Percentiles rank a stretch among this genome's conserved stretches.
These are phyloP conservation scores for Electrophaes corylata DNA, from an alignment of 2,888 invertebrate genomes.

Conservation along the genomic window DNA sequence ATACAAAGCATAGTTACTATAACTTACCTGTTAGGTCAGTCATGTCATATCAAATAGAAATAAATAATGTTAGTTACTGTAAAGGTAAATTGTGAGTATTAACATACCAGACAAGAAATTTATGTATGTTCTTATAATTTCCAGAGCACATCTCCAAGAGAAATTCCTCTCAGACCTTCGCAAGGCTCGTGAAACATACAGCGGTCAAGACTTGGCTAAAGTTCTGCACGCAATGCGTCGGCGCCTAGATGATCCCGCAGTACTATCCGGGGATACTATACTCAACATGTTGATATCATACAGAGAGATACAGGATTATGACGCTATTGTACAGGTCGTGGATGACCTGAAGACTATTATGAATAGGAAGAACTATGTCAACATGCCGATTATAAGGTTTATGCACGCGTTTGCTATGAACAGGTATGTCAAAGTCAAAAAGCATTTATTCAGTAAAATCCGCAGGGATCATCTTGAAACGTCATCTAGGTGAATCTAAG, in stretches of 20 bases:
- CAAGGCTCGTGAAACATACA: conserved; percentile 94
- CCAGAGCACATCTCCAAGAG: conserved; percentile 98
- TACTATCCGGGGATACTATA: conserved; percentile 97
- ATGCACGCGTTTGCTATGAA: conserved; percentile 99
- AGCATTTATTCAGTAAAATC: no score
- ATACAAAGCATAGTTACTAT: no score
- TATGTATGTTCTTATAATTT: no score
- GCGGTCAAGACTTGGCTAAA: conserved; percentile 91
- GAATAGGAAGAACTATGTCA: conserved; percentile 93
- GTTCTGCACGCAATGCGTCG: conserved; percentile 95
- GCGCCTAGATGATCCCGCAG: conserved; percentile 97
- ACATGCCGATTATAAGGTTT: conserved; percentile 95
- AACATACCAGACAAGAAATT: no score
- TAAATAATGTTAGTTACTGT: no score
- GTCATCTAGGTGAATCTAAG: no score
- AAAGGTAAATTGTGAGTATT: no score
- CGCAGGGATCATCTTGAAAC: no score
- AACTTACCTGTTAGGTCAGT: no score
- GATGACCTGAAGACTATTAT: conserved; percentile 96
- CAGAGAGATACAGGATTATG: conserved; percentile 96
- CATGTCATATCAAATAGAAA: no score
- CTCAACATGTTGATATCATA: conserved; percentile 96
- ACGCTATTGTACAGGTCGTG: conserved; percentile 98
- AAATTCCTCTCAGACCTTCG: conserved; percentile 97
- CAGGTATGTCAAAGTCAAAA: no score